Base-by-base conservation (phyloP, 2,797 vertebrate species). In the Cynopterus sphinx region DNA sequence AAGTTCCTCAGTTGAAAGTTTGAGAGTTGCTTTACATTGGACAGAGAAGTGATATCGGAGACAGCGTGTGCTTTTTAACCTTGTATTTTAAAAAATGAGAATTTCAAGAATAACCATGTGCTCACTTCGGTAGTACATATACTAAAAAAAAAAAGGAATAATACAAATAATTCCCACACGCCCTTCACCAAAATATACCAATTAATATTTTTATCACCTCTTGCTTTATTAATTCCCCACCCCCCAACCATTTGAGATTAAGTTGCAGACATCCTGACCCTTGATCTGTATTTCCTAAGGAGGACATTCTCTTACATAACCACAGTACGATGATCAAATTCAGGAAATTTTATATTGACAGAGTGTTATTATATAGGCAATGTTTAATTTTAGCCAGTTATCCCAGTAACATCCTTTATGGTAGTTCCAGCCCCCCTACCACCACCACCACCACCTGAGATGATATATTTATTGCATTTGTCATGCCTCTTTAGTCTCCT, bases 61-160 rank as follows among this genome's bases (percentile, higher is more conserved):
- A 92, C 93, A 70, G 26, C 41, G 22, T n/a, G 7, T 31, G 31
- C 55, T 53, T 68, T 31, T 78, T 63, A 71, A 78, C 15, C 36
- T 79, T 22, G 43, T 74, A 79, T 67, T 94, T 87, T 87, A 41
- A 90, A 92, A 92, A 75, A 39, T 46, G 73, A 92, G 84, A 65
- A 46, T 43, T 89, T 9, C 19, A 79, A 79, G 39, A 90, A 49
- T 49, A 49, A 49, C 49, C 49, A 49, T 49, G 15, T 49, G 49
- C 49, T 49, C 15, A 5, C 49, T 49, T 49, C 15, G 1, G 49
- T 49, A 49, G 49, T 49, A 49, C 49, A 5, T 49, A 49, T 16
- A 49, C 15, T 49, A 16, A 16, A 49, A 16, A 49, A 49, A 49
- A 49, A 46, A 46, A 33, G 49, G 49, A 49, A 49, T 3, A 46